Base-by-base conservation (phyloP, 2,888 invertebrate species). In the Dexiosoma caninum region DNA sequence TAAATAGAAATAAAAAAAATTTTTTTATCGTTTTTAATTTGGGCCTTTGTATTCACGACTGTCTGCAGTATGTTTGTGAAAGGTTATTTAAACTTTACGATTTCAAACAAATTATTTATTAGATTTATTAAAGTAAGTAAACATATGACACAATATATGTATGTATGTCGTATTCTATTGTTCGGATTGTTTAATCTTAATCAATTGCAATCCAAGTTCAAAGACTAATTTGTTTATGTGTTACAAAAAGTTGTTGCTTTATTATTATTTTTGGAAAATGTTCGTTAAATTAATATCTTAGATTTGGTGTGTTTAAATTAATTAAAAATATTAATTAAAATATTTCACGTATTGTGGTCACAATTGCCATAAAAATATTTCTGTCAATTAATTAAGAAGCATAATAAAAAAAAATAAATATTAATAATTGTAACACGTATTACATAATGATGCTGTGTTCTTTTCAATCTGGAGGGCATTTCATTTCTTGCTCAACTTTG, bases 101-200 rank as follows among this genome's bases (percentile, higher is more conserved):
- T 40, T 59, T 66, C n/a, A n/a, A n/a, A n/a, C n/a, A n/a, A 49
- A 67, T 27, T 27, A 27, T 27, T 27, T 67, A 12, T 67, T 32
- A 59, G 49, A 60, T 44, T 67, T 67, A 57, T 57, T 21, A 23
- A 12, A 35, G 12, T 46, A 23, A 46, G 12, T 23, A 37, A 60
- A 44, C 27, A 60, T 7, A 64, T 55, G 55, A 72, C 62, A 72
- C 23, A 55, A 46, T 62, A 46, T 37, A n/a, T n/a, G n/a, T n/a
- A n/a, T n/a, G n/a, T n/a, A n/a, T n/a, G n/a, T n/a, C n/a, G n/a
- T n/a, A 57, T 16, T 70, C 35, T 21, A 46, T 37, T 57, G 27
- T 55, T 2, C 21, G n/a, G 32, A 55, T 16, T 66, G 14, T 14
- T 66, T 37, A 37, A 23, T 35, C 7, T 23, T 14, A 51, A 37